Evolutionary conservation across 53 echinoderm and acorn worm species (phyloP).

Genomic region (Paracentrotus lividus): DNA sequence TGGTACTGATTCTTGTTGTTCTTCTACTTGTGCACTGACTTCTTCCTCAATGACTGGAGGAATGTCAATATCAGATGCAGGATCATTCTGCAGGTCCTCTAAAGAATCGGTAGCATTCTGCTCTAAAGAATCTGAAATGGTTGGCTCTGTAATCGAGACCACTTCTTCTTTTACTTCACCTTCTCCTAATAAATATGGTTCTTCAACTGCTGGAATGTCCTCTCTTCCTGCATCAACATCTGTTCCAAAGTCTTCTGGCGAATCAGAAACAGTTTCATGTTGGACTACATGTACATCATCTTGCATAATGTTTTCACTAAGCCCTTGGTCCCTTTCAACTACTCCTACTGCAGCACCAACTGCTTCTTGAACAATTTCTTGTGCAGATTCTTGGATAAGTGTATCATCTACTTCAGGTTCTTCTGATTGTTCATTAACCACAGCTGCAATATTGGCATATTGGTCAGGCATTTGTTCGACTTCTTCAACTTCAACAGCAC

Average conservation of each 20-base stretch:
- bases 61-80: conserved; percentile 59
- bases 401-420: conserved; percentile 18
- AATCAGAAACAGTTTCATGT: conserved; percentile 24
- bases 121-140: conserved; percentile 61
- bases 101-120: conserved; percentile 64
- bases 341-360: conserved; percentile 70
- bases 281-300: conserved; percentile 18
- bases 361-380: conserved; percentile 54
- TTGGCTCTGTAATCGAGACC: conserved; percentile 64
- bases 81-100: conserved; percentile 60
- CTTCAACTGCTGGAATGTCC: conserved; percentile 28
- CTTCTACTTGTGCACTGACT: conserved; percentile 51
- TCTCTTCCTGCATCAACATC: conserved; percentile 55
- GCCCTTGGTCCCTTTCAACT: conserved; percentile 53
- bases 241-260: conserved; percentile 32
- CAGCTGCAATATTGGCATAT: not conserved
- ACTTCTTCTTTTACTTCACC: conserved; percentile 54
- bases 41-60: conserved; percentile 67
- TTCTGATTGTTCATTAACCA: not conserved
- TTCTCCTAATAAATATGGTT: not conserved
- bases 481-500: not conserved
- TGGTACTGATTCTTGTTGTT: conserved; percentile 57
- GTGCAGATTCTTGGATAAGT: conserved; percentile 59
- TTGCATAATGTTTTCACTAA: conserved; percentile 32
- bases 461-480: not conserved